Evolutionary conservation across 64 coral and sea anemone genomes (phyloP), one percentile per base, ranked within the genome.

Genomic region (Trachythela sp.): DNA sequence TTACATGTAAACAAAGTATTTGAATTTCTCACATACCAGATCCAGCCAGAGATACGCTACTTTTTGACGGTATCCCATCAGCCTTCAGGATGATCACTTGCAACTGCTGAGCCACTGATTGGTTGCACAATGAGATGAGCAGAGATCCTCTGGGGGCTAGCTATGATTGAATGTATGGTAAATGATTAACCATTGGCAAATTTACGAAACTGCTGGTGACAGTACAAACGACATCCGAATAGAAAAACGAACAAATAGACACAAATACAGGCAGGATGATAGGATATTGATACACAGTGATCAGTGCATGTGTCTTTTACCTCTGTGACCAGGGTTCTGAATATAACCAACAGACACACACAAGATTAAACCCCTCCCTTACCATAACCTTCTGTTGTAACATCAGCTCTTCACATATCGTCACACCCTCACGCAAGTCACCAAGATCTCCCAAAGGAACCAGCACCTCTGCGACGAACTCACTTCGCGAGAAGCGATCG

Each of bases 71-170:
- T 32, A 98, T 86, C 64, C 91, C 89, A 36, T 89, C 87, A 9
- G 93, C 95, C 60, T 94, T 98, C 77, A 94, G 85, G 39, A 98
- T 49, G 40, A 90, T 92, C 37, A 98, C 95, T n/a, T 89, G 76
- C 48, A 98, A 68, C 11, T 90, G 93, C 9, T 91, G 91, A 49
- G 88, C 84, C 36, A 90, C 34, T 22, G 93, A 93, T 27, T 92
- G 70, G 54, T 98, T 93, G 64, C 91, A 98, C 45, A 98, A 41
- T 7, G 93, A 94, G 15, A 98, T 84, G 24, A 87, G 86, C 36
- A 98, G 56, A 15, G 91, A 71, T 30, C 95, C 95, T 45, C 86
- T 88, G 7, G 50, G 86, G n/a, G 84, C 88, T 60, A 85, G 71
- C 95, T 98, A 88, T 89, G 64, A 32, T 24, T 42, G 50, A 26